Percentiles rank a stretch among this genome's conserved stretches.
These are phyloP conservation scores for Colletes latitarsis DNA, from an alignment of 1,140 invertebrate species.

Conservation along the genomic window DNA sequence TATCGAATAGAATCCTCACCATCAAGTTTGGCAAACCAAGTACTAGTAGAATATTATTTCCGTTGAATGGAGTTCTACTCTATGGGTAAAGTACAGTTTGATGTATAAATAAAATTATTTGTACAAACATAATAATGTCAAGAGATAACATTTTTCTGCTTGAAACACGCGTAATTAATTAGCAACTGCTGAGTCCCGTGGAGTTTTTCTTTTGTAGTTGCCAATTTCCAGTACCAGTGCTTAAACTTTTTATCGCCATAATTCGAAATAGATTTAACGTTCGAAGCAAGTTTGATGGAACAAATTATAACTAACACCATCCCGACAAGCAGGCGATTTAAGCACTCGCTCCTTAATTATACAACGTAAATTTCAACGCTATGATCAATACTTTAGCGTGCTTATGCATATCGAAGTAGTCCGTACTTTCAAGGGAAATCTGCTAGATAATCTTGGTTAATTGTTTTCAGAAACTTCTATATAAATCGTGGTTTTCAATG, in stretches of 20 bases:
- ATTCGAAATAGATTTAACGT: not conserved
- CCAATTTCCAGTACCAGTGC: not conserved
- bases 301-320: conserved; percentile 3
- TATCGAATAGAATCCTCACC: too few relatives aligned
- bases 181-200: not conserved
- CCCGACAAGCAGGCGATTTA: not conserved
- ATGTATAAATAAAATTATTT: not conserved
- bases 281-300: not conserved
- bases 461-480: conserved; percentile 37
- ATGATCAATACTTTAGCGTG: conserved; percentile 25
- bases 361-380: not conserved
- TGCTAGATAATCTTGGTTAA: conserved; percentile 31
- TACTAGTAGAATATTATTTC: too few relatives aligned
- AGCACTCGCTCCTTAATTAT: not conserved
- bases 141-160: too few relatives aligned
- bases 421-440: conserved; percentile 12
- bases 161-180: not conserved
- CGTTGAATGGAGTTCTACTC: too few relatives aligned
- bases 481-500: conserved; percentile 42
- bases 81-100: too few relatives aligned
- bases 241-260: not conserved
- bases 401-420: conserved; percentile 27
- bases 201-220: not conserved
- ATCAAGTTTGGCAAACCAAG: too few relatives aligned
- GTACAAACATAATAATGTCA: not conserved